Conservation (phyloP, 2,113 vertebrate species). For the Acanthisitta chloris region DNA sequence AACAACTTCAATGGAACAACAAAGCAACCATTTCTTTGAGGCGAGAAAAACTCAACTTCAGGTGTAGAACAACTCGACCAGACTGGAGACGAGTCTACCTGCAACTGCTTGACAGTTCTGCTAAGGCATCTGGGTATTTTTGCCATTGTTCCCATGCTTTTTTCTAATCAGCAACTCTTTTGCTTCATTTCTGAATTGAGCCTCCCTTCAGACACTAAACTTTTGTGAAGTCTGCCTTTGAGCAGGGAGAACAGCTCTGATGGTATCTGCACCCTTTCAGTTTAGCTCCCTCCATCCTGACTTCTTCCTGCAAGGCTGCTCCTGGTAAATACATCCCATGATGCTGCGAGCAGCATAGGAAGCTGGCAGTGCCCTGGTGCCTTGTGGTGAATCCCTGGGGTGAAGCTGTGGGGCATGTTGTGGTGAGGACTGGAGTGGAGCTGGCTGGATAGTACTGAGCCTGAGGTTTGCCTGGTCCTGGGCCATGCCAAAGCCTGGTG, state of each 20-base stretch:
- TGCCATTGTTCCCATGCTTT: background rate
- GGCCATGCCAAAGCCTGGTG: background rate
- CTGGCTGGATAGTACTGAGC: accelerated
- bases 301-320: background rate
- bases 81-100: background rate
- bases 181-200: background rate
- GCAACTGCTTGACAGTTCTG: background rate
- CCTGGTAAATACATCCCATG: background rate
- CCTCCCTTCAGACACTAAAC: background rate
- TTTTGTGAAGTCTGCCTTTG: background rate
- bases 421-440: background rate
- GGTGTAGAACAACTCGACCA: background rate
- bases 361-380: background rate
- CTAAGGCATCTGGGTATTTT: background rate
- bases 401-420: background rate
- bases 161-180: background rate
- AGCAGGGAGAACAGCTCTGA: background rate
- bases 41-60: background rate
- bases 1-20: background rate
- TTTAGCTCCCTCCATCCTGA: background rate
- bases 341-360: accelerated
- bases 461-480: background rate
- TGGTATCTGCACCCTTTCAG: background rate
- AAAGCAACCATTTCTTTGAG: background rate
- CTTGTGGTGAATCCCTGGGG: background rate